phyloP scores from a whole-genome alignment of 2,888 invertebrate genomes.

The Archips crataeganus region DNA sequence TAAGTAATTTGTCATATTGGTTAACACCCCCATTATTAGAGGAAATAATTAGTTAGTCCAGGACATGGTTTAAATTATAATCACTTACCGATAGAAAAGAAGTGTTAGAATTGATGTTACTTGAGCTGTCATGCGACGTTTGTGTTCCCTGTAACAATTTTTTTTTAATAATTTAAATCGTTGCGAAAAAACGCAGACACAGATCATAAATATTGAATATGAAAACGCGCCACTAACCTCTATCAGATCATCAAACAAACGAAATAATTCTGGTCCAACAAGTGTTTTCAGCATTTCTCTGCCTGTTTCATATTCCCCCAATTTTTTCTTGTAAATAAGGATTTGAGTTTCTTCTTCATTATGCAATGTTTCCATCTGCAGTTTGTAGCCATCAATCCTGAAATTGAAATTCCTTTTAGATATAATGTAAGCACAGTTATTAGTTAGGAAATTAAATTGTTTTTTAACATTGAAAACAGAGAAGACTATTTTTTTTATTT shows the following conservation, averaged over 20 bases:
- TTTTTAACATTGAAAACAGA: not conserved
- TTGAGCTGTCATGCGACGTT: constrained; percentile 46
- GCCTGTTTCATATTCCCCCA: constrained; percentile 53
- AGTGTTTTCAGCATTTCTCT: constrained; percentile 50
- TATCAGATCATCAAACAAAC: constrained; percentile 55
- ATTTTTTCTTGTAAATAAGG: constrained; percentile 52
- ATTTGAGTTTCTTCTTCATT: constrained; percentile 56
- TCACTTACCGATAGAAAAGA: constrained; percentile 49
- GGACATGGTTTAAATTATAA: not conserved
- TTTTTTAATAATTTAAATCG: not conserved
- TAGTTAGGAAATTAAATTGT: not conserved
- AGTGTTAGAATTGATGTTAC: constrained; percentile 43
- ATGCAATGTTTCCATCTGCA: constrained; percentile 54
- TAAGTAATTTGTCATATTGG: no score
- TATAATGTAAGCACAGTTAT: not conserved
- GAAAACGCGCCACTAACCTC: constrained; percentile 54
- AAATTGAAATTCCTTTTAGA: constrained; percentile 44
- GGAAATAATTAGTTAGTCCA: not conserved
- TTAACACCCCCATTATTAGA: no score
- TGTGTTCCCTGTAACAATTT: constrained; percentile 47
- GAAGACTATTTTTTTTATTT: not conserved
- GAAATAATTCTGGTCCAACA: constrained; percentile 51
- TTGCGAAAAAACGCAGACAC: not conserved
- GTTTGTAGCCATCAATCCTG: constrained; percentile 58
- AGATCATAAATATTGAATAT: no score